Base-by-base conservation (phyloP, 2,797 vertebrate genomes). In the Onychomys torridus region DNA sequence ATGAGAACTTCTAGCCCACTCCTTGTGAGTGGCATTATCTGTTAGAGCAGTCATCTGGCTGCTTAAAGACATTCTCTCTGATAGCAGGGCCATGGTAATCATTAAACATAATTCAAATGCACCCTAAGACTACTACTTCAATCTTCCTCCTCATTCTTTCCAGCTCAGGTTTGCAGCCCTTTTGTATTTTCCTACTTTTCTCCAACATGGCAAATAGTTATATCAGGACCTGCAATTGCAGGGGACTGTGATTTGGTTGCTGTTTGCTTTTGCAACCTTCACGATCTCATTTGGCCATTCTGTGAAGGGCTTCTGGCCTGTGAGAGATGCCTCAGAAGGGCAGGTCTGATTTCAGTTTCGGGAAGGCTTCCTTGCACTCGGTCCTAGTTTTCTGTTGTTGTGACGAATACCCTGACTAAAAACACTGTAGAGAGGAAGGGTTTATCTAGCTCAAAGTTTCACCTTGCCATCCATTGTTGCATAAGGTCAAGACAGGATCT, bases 121-220 rank as follows among this genome's bases (percentile, higher is more conserved):
- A 94, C 65, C 86, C 49, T 85, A 82, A 76, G 90, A 89, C 49
- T 82, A 9, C 34, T 67, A 0, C 83, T 73, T 78, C 32, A 59
- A 75, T 32, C 16, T 79, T 9, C 1, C 55, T 79, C 27, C 13
- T 52, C 43, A 7, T 82, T 87, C 21, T 3, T 59, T 46, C 61
- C 29, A 69, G 29, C n/a, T 16, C 63, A 69, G 19, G 63, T 10
- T 40, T 25, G 65, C 37, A 52, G 7, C 14, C 34, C 82, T 87
- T 11, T 63, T 82, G 95, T 91, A 65, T 84, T 89, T 93, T 91
- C 37, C 46, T 8, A 2, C 40, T 83, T 90, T 94, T 88, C 67
- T 90, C 52, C 46, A 75, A 57, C 40, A 37, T 77, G 55, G 23
- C 46, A 84, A 77, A 61, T 34, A 81, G 29, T 4, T 52, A 29